Conservation (phyloP, 2,888 invertebrate species). For the Erebia ligea region DNA sequence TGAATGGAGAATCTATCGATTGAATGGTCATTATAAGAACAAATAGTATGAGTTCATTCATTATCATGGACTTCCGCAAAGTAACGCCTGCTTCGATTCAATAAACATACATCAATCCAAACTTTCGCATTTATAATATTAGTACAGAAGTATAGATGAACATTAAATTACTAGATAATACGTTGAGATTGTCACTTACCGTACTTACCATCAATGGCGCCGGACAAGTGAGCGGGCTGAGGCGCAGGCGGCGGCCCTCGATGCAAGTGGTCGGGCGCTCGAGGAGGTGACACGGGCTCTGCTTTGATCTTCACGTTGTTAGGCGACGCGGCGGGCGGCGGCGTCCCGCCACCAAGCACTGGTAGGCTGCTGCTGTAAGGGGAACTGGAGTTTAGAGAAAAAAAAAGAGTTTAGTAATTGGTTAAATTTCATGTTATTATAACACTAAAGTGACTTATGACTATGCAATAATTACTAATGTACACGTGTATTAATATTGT, state of each 20-base stretch:
- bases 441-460: no score
- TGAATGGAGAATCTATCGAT: no score
- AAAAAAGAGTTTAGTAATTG: constrained; percentile 7
- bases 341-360: constrained; percentile 87
- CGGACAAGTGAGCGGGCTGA: constrained; percentile 75
- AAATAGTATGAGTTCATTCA: no score
- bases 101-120: no score
- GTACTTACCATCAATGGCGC: constrained; percentile 70
- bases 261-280: constrained; percentile 88
- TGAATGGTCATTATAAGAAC: no score
- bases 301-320: constrained; percentile 95
- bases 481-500: no score
- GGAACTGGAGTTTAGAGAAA: constrained; percentile 18
- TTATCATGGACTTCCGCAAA: no score
- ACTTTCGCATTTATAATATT: no score
- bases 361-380: constrained; percentile 85
- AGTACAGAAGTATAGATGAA: no score
- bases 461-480: no score
- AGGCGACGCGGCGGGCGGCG: constrained; percentile 90
- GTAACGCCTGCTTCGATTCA: no score
- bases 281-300: constrained; percentile 97
- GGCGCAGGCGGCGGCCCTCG: constrained; percentile 71
- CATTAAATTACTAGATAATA: no score
- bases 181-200: constrained; percentile 14
- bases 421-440: constrained; percentile 2